Percentiles rank a stretch among this genome's conserved stretches.
Evolutionary conservation across 2,113 vertebrate genomes (phyloP).

Genomic region (Tursiops truncatus): DNA sequence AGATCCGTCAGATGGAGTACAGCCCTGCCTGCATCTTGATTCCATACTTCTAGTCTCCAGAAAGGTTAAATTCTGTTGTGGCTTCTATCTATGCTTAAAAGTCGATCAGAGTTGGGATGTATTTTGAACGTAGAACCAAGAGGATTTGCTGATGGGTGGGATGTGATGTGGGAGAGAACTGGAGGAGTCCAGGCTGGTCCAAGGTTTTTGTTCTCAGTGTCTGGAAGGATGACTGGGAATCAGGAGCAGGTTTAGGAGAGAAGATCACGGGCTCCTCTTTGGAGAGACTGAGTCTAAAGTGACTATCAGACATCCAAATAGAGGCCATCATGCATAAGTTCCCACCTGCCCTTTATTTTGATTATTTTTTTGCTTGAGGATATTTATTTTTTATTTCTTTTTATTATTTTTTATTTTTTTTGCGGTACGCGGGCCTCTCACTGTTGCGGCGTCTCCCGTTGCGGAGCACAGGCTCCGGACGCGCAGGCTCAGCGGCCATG

Average conservation of each 20-base stretch:
- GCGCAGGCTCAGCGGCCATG: too few species aligned
- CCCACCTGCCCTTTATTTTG: neutral
- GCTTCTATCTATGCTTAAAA: neutral
- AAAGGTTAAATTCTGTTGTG: neutral
- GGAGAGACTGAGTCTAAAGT: neutral
- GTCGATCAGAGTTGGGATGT: neutral
- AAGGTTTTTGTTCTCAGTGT: neutral
- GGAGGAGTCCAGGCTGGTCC: neutral
- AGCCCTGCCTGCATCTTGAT: neutral
- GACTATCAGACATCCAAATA: too few species aligned
- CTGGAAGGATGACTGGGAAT: neutral
- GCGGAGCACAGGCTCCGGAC: too few species aligned
- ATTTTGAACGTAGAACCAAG: neutral
- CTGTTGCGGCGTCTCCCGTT: too few species aligned
- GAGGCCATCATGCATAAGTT: fast-evolving
- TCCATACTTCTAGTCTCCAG: neutral
- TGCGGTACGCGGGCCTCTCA: too few species aligned
- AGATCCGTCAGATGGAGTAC: neutral
- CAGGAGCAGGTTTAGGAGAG: neutral
- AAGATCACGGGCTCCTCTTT: neutral
- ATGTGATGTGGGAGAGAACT: neutral
- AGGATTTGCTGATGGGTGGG: neutral
- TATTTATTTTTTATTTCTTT: neutral
- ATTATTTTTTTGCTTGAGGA: neutral
- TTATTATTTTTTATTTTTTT: neutral